Evolutionary conservation across 2,888 invertebrate genomes (phyloP).

Genomic region (Hecatera dysodea): DNA sequence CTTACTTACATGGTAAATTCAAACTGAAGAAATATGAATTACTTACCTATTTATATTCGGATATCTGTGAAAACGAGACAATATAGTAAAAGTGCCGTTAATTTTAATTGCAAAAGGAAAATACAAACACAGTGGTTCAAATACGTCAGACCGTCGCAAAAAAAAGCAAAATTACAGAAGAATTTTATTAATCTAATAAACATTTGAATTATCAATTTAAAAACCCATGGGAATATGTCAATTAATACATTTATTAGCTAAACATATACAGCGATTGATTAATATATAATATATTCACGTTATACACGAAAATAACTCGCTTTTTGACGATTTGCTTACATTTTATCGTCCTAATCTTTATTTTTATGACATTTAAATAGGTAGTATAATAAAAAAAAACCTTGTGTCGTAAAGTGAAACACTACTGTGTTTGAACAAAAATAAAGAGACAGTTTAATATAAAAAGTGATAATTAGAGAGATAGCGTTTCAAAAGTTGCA

Average conservation of each 20-base stretch:
- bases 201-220: conserved; percentile 5
- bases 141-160: conserved; percentile 19
- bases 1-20: conserved; percentile 15
- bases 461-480: conserved; percentile 61
- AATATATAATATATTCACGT: conserved; percentile 43
- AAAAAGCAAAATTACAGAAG: conserved; percentile 16
- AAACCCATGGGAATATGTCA: conserved; percentile 47
- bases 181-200: conserved; percentile 36
- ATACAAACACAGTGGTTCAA: conserved; percentile 40
- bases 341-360: conserved; percentile 59
- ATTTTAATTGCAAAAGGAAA: conserved; percentile 9
- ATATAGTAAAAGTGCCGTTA: not conserved
- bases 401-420: conserved; percentile 50
- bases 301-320: conserved; percentile 56
- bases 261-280: conserved; percentile 42
- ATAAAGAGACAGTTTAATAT: conserved; percentile 63
- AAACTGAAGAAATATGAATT: not conserved
- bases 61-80: not conserved
- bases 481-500: conserved; percentile 57
- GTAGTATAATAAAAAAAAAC: conserved; percentile 55
- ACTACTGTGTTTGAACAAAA: conserved; percentile 51
- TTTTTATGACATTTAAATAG: conserved; percentile 61
- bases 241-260: conserved; percentile 57
- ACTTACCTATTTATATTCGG: no score
- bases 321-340: conserved; percentile 39